Conservation (phyloP, 2,797 vertebrate species). For the Loris lydekkerianus region DNA sequence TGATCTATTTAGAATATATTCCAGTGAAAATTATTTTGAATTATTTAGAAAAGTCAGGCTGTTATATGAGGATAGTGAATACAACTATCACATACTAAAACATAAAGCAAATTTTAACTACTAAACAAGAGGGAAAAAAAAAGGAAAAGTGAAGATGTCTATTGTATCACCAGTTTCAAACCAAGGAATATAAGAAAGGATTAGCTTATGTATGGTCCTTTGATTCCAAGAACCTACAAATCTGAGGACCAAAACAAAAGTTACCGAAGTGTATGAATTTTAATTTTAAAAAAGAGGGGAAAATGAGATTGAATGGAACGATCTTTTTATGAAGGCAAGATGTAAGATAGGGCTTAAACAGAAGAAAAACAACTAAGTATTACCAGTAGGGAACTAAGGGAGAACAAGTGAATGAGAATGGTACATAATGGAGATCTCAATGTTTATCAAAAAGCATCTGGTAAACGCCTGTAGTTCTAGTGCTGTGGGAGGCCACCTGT, state of each 20-base stretch:
- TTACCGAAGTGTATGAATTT: neutral
- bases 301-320: neutral
- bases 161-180: neutral
- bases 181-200: neutral
- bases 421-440: neutral
- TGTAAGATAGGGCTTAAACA: neutral
- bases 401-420: neutral
- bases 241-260: constrained; percentile 33
- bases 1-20: neutral
- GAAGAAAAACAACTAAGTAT: neutral
- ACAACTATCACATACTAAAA: neutral
- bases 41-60: constrained; percentile 20
- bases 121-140: neutral
- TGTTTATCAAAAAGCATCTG: neutral
- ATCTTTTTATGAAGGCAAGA: constrained; percentile 23
- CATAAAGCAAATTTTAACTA: neutral
- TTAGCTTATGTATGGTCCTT: neutral
- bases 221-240: neutral
- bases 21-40: constrained; percentile 11
- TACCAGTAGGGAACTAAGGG: neutral
- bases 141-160: neutral
- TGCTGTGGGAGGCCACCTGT: too few relatives aligned
- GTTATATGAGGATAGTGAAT: neutral
- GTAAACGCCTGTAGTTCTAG: neutral
- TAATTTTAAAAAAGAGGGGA: neutral